Conservation (phyloP, 92 coral and sea anemone species). For the Epizoanthus stellaris region DNA sequence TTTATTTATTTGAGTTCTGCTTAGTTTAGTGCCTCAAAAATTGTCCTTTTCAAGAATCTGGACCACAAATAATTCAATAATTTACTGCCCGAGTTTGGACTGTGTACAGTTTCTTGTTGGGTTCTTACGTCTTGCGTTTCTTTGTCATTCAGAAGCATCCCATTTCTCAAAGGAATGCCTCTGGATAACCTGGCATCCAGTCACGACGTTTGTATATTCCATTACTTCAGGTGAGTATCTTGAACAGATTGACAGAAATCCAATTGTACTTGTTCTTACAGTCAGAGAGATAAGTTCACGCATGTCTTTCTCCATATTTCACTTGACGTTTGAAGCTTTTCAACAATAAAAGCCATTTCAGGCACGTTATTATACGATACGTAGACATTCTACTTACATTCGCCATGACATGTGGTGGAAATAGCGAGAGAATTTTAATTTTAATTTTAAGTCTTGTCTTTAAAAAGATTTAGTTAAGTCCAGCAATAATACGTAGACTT, state of each 20-base stretch:
- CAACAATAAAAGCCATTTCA: neutral
- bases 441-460: too few relatives aligned
- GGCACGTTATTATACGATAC: too few relatives aligned
- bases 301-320: too few relatives aligned
- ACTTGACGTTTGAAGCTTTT: too few relatives aligned
- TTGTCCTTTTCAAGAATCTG: neutral
- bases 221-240: slow-evolving; percentile 81
- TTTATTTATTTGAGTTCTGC: neutral
- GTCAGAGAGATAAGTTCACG: neutral
- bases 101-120: too few relatives aligned
- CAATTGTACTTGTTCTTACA: neutral
- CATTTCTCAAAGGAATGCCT: slow-evolving; percentile 78
- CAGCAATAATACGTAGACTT: too few relatives aligned
- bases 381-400: too few relatives aligned
- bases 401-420: too few relatives aligned
- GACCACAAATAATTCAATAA: too few relatives aligned
- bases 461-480: too few relatives aligned
- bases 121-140: neutral
- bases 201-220: slow-evolving; percentile 88
- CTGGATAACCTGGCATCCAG: slow-evolving; percentile 70
- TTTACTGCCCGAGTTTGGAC: too few relatives aligned
- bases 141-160: slow-evolving; percentile 60
- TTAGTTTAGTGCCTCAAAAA: neutral
- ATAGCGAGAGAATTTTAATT: too few relatives aligned
- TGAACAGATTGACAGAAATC: neutral